Base-by-base conservation (phyloP, 2,888 invertebrate species). In the Plagodis dolabraria region DNA sequence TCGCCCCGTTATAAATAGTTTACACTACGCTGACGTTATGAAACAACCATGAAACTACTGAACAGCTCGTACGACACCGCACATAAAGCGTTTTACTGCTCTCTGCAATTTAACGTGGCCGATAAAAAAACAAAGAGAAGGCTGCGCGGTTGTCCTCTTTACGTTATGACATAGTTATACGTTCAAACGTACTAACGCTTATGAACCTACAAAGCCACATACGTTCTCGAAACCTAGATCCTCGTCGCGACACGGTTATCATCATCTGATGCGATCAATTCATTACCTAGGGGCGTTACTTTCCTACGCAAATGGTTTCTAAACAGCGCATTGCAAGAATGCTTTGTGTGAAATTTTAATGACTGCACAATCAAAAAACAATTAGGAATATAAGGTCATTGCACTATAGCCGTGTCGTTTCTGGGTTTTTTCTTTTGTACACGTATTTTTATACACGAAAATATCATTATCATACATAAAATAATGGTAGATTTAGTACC, bases 191-290 rank as follows among this genome's bases (percentile, higher is more conserved):
- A 75, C 76, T 76, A 78, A 77, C 77, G 80, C 80, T 79, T 76
- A 77, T 75, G 79, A 76, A 80, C 76, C 83, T 77, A 82, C 82
- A 77, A 80, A 83, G 80, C 81, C 78, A 83, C 75, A 89, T 76
- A 83, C 75, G 89, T 76, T 69, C 89, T 85, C 80, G 68, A 89
- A 88, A 90, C 89, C 90, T 85, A 89, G 84, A 87, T 89, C 85
- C 77, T 78, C 79, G 72, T 69, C 71, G 76, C 82, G 80, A 87
- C 87, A 88, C 86, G 83, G 87, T 88, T 87, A 81, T 72, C 77
- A 80, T 83, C 86, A 88, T 89, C 87, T 84, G 75, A 76, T 72
- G 74, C 79, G 73, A 82, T 82, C 77, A 75, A 76, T 72, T 69
- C 71, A 72, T 68, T 70, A 73, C 75, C 74, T 72, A 74, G 74